phyloP scores from a whole-genome alignment of 2,113 vertebrate species.

The Atractosteus spatula region DNA sequence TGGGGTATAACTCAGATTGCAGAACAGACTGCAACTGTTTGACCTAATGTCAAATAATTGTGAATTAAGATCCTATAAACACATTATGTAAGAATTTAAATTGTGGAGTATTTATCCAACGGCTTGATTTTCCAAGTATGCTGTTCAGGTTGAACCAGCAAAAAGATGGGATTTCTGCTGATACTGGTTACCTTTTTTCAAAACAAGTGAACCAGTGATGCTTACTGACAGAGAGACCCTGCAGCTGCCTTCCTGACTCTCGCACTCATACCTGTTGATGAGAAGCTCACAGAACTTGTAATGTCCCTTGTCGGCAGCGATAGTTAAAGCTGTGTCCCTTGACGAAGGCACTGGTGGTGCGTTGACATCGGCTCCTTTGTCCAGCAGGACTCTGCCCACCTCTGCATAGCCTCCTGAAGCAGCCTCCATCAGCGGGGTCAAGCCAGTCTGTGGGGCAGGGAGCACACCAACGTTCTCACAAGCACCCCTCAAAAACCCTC shows the following conservation, averaged over 20 bases:
- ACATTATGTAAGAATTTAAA: too few species aligned
- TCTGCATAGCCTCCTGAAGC: constrained; percentile 97
- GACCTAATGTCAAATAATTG: too few species aligned
- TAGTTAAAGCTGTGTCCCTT: constrained; percentile 94
- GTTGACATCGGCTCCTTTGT: constrained; percentile 97
- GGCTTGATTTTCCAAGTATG: too few species aligned
- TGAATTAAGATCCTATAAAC: too few species aligned
- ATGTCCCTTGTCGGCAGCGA: constrained; percentile 97
- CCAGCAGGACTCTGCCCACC: constrained; percentile 94
- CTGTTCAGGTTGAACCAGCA: too few species aligned
- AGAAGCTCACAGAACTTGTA: constrained; percentile 99
- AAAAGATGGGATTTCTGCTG: too few species aligned
- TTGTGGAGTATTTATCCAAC: too few species aligned
- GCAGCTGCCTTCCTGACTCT: not conserved
- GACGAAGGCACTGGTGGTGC: constrained; percentile 97
- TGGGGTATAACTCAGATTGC: too few species aligned
- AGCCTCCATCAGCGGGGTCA: constrained; percentile 97
- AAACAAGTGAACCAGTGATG: too few species aligned
- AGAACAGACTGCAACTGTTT: too few species aligned
- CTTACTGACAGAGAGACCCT: not conserved
- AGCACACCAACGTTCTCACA: not conserved
- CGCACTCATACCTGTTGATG: constrained; percentile 78
- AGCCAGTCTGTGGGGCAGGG: constrained; percentile 78
- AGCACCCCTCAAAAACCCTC: too few species aligned
- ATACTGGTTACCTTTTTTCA: too few species aligned